Percentiles rank a stretch among this genome's conserved stretches.
These are phyloP conservation scores for Ochropleura leucogaster DNA, from an alignment of 2,888 invertebrate genomes.

Conservation along the genomic window DNA sequence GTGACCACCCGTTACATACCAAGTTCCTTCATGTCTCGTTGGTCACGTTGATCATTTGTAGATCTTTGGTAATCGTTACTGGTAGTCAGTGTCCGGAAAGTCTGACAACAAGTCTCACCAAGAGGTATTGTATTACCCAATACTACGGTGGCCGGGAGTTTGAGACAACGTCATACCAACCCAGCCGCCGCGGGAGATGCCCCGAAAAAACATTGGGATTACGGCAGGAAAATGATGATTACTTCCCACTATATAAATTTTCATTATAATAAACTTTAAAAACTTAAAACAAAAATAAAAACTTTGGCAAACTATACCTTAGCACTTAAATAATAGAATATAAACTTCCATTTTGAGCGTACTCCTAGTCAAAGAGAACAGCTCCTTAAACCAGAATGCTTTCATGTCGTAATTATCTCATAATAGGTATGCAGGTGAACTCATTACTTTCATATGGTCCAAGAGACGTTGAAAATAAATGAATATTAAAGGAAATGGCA, in stretches of 20 bases:
- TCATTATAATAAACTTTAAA: not conserved
- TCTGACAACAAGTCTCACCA: no score
- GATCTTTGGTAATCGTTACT: no score
- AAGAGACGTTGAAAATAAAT: constrained; percentile 1
- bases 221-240: not conserved
- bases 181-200: no score
- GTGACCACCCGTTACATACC: no score
- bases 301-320: not conserved
- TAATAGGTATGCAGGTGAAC: constrained; percentile 17
- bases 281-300: not conserved
- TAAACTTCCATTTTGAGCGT: not conserved
- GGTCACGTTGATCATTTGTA: no score
- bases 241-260: not conserved
- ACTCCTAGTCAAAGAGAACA: constrained; percentile 3
- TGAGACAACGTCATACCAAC: no score
- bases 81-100: no score
- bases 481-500: not conserved
- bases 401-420: constrained; percentile 9
- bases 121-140: no score
- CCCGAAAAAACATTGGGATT: no score
- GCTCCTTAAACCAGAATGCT: constrained; percentile 3
- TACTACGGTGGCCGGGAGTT: no score
- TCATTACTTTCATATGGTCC: constrained; percentile 19
- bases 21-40: no score
- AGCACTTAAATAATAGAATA: not conserved